These are phyloP conservation scores for Polypterus bichir DNA, from an alignment of 2,113 vertebrate species.

Conservation along the genomic window DNA sequence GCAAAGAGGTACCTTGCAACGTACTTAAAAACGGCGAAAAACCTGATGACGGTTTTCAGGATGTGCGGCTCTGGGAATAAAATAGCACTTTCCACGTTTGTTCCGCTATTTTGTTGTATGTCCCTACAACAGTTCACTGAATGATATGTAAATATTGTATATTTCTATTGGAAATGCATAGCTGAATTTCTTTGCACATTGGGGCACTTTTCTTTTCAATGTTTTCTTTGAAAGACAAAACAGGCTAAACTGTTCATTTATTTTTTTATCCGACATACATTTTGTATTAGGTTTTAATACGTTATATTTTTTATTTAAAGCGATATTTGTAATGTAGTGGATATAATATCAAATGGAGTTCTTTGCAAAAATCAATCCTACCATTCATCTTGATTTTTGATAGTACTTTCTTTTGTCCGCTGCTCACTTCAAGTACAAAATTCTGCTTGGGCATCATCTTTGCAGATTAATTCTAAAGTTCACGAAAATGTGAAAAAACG, in stretches of 20 bases:
- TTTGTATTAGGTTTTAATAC: constrained; percentile 31
- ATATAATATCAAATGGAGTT: no score
- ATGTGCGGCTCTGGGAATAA: constrained; percentile 12
- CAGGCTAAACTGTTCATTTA: constrained; percentile 27
- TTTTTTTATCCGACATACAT: constrained; percentile 24
- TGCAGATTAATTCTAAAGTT: constrained; percentile 10
- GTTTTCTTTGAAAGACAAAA: constrained; percentile 30
- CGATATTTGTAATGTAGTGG: constrained; percentile 2
- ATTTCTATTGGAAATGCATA: constrained; percentile 42
- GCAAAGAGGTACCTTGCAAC: no score
- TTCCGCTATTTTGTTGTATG: constrained; percentile 25
- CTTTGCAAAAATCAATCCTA: no score
- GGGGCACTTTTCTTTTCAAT: constrained; percentile 43
- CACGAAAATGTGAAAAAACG: constrained; percentile 11
- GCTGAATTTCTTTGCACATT: constrained; percentile 39
- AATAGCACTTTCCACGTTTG: constrained; percentile 37
- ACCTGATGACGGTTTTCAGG: no score
- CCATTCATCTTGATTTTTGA: no score
- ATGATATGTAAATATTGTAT: constrained; percentile 57
- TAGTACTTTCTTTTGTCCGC: no score
- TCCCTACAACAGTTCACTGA: constrained; percentile 26
- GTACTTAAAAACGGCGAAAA: no score
- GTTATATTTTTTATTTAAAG: constrained; percentile 38
- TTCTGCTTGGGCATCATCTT: constrained; percentile 9
- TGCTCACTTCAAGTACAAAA: neutral